These are phyloP conservation scores for Calcarius ornatus DNA, from an alignment of 2,113 vertebrate genomes.

Conservation along the genomic window DNA sequence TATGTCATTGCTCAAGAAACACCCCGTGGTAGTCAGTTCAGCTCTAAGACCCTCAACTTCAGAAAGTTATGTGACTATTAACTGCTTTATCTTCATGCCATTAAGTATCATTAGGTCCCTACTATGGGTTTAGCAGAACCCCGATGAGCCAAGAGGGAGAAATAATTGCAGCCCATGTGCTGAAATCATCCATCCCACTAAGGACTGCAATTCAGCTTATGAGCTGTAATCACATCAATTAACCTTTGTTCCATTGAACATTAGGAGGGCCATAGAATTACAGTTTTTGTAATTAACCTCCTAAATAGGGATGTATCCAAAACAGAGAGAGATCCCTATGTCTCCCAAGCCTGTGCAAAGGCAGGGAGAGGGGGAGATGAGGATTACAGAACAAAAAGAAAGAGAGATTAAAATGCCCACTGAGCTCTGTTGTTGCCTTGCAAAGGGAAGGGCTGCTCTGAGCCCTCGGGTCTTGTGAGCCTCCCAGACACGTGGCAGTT, in stretches of 20 bases:
- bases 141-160: slow-evolving; percentile 17
- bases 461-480: fast-evolving
- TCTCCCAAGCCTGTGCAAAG: neutral
- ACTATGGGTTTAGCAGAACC: slow-evolving; percentile 35
- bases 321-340: neutral
- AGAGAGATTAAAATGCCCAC: neutral
- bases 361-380: neutral
- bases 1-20: neutral
- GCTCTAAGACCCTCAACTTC: neutral
- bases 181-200: slow-evolving; percentile 49
- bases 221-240: slow-evolving; percentile 55
- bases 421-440: neutral
- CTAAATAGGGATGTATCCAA: slow-evolving; percentile 21
- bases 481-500: neutral
- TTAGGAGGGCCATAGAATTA: slow-evolving; percentile 35
- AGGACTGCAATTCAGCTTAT: slow-evolving; percentile 32
- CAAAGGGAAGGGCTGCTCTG: neutral
- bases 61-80: neutral
- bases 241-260: slow-evolving; percentile 52
- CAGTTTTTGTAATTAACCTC: slow-evolving; percentile 52
- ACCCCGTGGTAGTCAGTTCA: neutral
- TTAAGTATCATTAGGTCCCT: slow-evolving; percentile 42
- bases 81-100: neutral
- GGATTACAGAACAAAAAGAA: neutral
- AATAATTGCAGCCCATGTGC: slow-evolving; percentile 44